phyloP scores from a whole-genome alignment of 2,888 invertebrate species.

The Theretra japonica region DNA sequence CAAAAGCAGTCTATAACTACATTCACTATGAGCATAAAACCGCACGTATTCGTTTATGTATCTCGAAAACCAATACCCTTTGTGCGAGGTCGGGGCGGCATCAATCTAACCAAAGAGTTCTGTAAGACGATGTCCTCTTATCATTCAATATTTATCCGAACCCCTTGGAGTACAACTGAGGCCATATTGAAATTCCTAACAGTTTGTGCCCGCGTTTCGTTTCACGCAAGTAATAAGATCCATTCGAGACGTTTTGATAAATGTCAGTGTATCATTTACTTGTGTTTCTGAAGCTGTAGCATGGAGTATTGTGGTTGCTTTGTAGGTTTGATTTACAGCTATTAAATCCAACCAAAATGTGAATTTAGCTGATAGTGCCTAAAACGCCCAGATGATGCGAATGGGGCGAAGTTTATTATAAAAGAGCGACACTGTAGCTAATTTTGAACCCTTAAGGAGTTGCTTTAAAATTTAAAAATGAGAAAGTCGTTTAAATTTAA shows the following conservation, averaged over 20 bases:
- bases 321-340: background rate
- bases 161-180: slow-evolving; percentile 14
- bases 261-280: background rate
- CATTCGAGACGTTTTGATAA: background rate
- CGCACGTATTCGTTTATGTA: slow-evolving; percentile 9
- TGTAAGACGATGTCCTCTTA: slow-evolving; percentile 26
- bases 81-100: slow-evolving; percentile 7
- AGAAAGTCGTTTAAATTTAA: too few relatives aligned
- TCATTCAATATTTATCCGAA: slow-evolving; percentile 40
- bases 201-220: slow-evolving; percentile 4
- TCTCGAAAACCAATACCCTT: slow-evolving; percentile 23
- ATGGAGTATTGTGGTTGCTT: background rate
- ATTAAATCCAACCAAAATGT: background rate
- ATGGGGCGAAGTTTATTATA: too few relatives aligned
- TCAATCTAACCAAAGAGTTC: slow-evolving; percentile 21
- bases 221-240: slow-evolving; percentile 21
- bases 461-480: too few relatives aligned
- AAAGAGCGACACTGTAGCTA: too few relatives aligned
- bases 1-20: background rate
- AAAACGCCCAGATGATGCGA: too few relatives aligned
- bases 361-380: background rate
- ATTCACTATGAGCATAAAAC: background rate
- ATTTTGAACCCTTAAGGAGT: too few relatives aligned
- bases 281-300: background rate
- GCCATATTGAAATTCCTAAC: slow-evolving; percentile 30